Evolutionary conservation across 2,888 invertebrate genomes (phyloP).

Genomic region (Aelia acuminata): DNA sequence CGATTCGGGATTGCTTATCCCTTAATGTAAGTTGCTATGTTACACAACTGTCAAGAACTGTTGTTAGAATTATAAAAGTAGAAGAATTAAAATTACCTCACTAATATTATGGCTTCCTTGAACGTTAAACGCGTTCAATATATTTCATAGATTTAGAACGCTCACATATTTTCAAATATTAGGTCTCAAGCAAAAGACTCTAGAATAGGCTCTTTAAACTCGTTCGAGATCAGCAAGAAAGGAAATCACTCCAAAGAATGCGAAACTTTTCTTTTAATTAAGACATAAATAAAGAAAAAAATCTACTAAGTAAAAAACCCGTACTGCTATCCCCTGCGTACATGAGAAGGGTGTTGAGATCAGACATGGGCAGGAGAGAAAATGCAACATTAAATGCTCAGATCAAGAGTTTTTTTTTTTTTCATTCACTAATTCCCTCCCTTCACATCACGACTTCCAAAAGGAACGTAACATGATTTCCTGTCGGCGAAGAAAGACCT

Average conservation of each 20-base stretch:
- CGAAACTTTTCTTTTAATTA: not conserved
- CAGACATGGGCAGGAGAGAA: not conserved
- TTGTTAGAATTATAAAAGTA: too few species aligned
- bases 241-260: not conserved
- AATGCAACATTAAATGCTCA: not conserved
- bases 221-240: not conserved
- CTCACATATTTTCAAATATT: too few species aligned
- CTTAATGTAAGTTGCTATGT: too few species aligned
- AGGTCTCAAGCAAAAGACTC: too few species aligned
- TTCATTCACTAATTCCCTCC: constrained; percentile 17
- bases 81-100: too few species aligned
- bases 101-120: too few species aligned
- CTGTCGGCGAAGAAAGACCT: constrained; percentile 21
- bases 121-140: too few species aligned
- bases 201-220: too few species aligned
- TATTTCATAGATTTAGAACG: too few species aligned
- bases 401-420: not conserved
- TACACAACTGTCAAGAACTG: too few species aligned
- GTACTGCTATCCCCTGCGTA: not conserved
- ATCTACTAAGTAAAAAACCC: not conserved
- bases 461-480: constrained; percentile 26
- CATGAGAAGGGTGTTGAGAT: not conserved
- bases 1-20: too few species aligned
- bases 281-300: constrained; percentile 13
- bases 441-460: constrained; percentile 46